Base-by-base conservation (phyloP, 2,113 vertebrate genomes). In the Brachionichthys hirsutus region DNA sequence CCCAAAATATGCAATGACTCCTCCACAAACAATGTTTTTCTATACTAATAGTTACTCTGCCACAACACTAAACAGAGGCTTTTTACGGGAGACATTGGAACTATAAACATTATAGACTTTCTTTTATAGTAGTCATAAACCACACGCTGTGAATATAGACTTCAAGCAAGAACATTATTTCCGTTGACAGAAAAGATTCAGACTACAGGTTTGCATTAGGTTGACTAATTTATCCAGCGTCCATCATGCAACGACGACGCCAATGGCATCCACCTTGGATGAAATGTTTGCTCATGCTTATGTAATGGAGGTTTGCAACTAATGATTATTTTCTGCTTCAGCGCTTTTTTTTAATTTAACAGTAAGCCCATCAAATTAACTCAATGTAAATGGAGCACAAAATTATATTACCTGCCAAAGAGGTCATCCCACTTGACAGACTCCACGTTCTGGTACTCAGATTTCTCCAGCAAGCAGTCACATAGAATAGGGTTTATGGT, bases 351-450 rank as follows among this genome's bases (percentile, higher is more conserved):
- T n/a, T n/a, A n/a, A n/a, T n/a, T n/a, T n/a, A n/a, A n/a, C n/a
- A n/a, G n/a, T n/a, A n/a, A n/a, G n/a, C n/a, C n/a, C n/a, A n/a
- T n/a, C n/a, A n/a, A n/a, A n/a, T n/a, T n/a, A n/a, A n/a, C n/a
- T n/a, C n/a, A n/a, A n/a, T n/a, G n/a, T n/a, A n/a, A 9, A 38
- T 38, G 10, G 36, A 12, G 18, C 4, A 47, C 43, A 48, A 4
- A 20, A 15, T 15, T 6, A 30, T 9, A 6, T 66, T 88, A 98
- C 97, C 97, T 95, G 92, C 87, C 91, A 43, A 98, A 83, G 16
- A 99, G 92, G 24, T 92, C 92, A 44, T 98, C 95, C 97, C 97
- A 99, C 18, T 93, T 94, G 0, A 99, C 91, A 69, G 73, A 80
- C 59, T 75, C 63, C 34, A 98, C 58, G 19, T 92, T 87, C 43